Evolutionary conservation across 2,113 vertebrate genomes (phyloP).

Genomic region (Nanger granti): DNA sequence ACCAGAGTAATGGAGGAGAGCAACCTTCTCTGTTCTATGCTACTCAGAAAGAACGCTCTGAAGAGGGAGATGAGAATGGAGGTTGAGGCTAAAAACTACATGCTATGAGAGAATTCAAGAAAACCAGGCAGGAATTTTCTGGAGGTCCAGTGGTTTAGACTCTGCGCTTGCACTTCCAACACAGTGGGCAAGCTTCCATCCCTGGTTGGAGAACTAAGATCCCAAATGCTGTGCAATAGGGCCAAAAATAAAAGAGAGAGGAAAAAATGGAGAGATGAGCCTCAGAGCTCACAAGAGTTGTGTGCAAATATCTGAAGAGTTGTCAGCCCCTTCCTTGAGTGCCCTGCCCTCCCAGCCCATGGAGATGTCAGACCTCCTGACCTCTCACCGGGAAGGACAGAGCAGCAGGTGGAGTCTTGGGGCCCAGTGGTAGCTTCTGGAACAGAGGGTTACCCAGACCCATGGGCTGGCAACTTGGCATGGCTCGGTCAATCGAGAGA

Average conservation of each 20-base stretch:
- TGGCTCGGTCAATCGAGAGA: neutral
- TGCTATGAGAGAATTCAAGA: neutral
- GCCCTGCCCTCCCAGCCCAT: neutral
- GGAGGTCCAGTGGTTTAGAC: neutral
- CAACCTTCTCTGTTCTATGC: neutral
- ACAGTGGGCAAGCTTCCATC: neutral
- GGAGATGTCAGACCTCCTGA: neutral
- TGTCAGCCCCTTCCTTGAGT: neutral
- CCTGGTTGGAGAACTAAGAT: neutral
- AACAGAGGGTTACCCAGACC: slow-evolving; percentile 43
- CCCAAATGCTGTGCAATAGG: neutral
- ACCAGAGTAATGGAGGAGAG: neutral
- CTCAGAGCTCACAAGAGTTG: neutral
- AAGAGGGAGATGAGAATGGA: neutral
- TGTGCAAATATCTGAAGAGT: neutral
- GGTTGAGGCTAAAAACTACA: neutral
- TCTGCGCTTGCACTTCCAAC: neutral
- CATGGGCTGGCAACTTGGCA: neutral
- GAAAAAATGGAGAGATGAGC: neutral
- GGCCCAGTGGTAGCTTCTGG: neutral
- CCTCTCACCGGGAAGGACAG: neutral
- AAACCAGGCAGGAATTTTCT: neutral
- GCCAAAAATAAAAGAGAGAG: neutral
- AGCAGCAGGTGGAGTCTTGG: neutral
- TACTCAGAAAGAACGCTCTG: neutral